Evolutionary conservation across 2,113 vertebrate genomes (phyloP), one percentile per base, ranked within the genome.

Genomic region (Amphiprion percula): DNA sequence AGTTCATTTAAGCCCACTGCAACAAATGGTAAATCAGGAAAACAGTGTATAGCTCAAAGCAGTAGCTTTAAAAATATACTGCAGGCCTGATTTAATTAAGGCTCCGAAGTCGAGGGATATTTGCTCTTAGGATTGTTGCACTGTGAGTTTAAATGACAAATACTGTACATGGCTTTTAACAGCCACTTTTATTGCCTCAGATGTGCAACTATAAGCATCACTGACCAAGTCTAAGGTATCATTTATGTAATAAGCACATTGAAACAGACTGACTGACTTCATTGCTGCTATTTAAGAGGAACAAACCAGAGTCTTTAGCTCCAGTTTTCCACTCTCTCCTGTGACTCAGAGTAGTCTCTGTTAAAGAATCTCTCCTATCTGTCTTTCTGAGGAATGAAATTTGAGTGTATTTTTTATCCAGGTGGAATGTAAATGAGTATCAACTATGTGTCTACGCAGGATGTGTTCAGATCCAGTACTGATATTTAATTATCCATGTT

Each of bases 1-100:
- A 93, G 94, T 95, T 95, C 91, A 92, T 94, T 90, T 91, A 92
- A 87, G 92, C 87, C 24, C 85, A 92, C 95, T 91, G 93, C 93
- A 93, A 86, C 92, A 93, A 62, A 79, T 60, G 15, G 37, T 44
- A 53, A 61, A 65, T 28, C 37, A 53, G 37, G 46, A 41, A 59
- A 66, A 46, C 10, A 37, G 15, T 58, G 37, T 55, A 21, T n/a
- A 6, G 46, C 33, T 71, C 15, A 47, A 30, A 16, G 59, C 52
- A 39, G 39, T 66, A 44, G 16, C 24, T 54, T 33, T 49, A 55
- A 74, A 77, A 77, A 64, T 17, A 64, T 16, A 55, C 28, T 33
- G n/a, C 26, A 60, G 23, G 24, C n/a, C 0, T 7, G 33, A 58
- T 77, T 63, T 67, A 68, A 83, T 74, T 5, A 61, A 54, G 8